Base-by-base conservation (phyloP, 2,113 vertebrate genomes). In the Origma solitaria region DNA sequence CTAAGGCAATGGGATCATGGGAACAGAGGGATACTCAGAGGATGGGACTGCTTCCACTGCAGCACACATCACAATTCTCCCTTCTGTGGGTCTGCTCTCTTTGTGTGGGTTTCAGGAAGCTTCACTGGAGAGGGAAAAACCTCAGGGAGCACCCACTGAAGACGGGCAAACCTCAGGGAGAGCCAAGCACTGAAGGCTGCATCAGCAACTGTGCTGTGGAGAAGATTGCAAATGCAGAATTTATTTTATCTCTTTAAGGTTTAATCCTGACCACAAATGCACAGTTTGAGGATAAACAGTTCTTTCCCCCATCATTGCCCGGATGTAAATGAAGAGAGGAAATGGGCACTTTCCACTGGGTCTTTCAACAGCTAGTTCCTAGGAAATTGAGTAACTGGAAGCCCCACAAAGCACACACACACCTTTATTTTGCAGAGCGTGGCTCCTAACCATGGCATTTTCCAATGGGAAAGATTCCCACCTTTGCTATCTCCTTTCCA, bases 401-500 rank as follows among this genome's bases (percentile, higher is more conserved):
- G 37, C 10, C 40, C 13, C 8, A 2, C 13, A 47, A 86, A 94
- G 58, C 3, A 23, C 6, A 15, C 0, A 1, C 1, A 7, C 20
- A 18, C 12, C 23, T 73, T 61, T 35, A 58, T 62, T 87, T 44
- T 73, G 62, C 50, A 53, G 40, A 80, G 30, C 0, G 1, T 12
- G 8, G 31, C 22, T 69, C 68, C 49, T 18, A 86, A 17, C 22
- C 13, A 9, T 2, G 31, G 33, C 27, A 16, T 27, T 64, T 66
- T 24, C 71, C 76, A 65, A 10, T 0, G 17, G 22, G 40, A 83
- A 85, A 42, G 22, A 61, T 11, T 60, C 53, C 51, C 24, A 69
- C 18, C 58, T 19, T 13, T 31, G 76, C 68, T 44, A 7, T 4
- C 64, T 7, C 49, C 35, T 22, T 25, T 35, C 27, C 64, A 58